Evolutionary conservation across 2,113 vertebrate genomes (phyloP).

Genomic region (Pelobates fuscus): DNA sequence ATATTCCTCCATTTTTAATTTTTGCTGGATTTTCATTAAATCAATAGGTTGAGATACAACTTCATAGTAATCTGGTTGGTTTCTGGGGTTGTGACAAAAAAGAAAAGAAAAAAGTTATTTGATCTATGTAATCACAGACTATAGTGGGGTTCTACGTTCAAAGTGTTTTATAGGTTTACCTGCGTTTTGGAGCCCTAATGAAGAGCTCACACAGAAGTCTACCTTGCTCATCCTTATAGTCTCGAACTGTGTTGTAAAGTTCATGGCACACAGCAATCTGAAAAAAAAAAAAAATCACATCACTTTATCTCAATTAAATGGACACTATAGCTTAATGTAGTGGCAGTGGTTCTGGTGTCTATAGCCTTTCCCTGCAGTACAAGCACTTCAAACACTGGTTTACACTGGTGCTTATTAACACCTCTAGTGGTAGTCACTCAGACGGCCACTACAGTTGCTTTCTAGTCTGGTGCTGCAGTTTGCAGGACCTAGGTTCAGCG

Average conservation of each 20-base stretch:
- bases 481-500: too few species aligned
- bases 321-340: too few species aligned
- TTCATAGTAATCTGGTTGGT: slow-evolving; percentile 97
- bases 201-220: slow-evolving; percentile 96
- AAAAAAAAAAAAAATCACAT: slow-evolving; percentile 24
- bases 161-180: slow-evolving; percentile 64
- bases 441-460: too few species aligned
- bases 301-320: neutral
- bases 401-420: too few species aligned
- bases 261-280: slow-evolving; percentile 98
- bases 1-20: slow-evolving; percentile 98
- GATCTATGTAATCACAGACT: neutral
- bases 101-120: neutral
- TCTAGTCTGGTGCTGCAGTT: too few species aligned
- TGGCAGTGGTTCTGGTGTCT: too few species aligned
- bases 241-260: slow-evolving; percentile 94
- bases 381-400: too few species aligned
- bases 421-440: too few species aligned
- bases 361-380: too few species aligned
- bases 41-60: slow-evolving; percentile 97
- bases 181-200: slow-evolving; percentile 93
- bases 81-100: slow-evolving; percentile 69
- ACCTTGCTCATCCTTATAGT: slow-evolving; percentile 97
- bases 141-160: neutral
- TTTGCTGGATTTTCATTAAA: slow-evolving; percentile 99